Percentiles rank a stretch among this genome's conserved stretches.
Evolutionary conservation across 2,113 vertebrate genomes (phyloP).

Genomic region (Bos indicus): DNA sequence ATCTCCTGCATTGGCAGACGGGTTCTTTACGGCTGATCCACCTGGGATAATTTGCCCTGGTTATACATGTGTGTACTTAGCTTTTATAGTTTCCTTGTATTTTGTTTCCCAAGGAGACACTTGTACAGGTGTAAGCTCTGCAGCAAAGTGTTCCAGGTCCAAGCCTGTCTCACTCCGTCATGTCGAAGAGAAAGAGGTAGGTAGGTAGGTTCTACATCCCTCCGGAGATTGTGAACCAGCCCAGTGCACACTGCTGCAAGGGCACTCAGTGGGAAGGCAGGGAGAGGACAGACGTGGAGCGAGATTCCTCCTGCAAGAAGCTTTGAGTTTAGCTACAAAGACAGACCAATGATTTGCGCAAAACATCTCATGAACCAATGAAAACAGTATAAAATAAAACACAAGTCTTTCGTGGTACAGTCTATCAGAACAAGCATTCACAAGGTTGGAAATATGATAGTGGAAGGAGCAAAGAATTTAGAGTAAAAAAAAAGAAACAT

Average conservation of each 20-base stretch:
- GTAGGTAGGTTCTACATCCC: not conserved
- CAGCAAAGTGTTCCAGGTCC: not conserved
- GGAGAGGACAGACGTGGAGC: fast-evolving
- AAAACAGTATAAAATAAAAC: not conserved
- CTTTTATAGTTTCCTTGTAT: not conserved
- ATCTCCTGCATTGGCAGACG: not conserved
- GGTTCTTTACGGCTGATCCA: not conserved
- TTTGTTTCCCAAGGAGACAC: not conserved
- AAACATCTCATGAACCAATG: not conserved
- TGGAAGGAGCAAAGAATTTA: not conserved
- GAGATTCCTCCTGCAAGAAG: not conserved
- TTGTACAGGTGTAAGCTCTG: not conserved
- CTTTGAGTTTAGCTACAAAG: not conserved
- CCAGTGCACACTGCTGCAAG: no score
- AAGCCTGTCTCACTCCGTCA: not conserved
- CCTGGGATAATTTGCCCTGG: not conserved
- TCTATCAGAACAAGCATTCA: not conserved
- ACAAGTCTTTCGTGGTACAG: not conserved
- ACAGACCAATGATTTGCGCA: not conserved
- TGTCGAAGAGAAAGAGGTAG: not conserved
- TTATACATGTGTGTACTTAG: not conserved
- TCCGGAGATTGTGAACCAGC: not conserved
- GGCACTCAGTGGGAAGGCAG: not conserved
- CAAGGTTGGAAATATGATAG: not conserved
- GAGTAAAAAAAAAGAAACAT: not conserved